Evolutionary conservation across 2,797 vertebrate species (phyloP), one percentile per base, ranked within the genome.

Genomic region (Tragopan temminckii): DNA sequence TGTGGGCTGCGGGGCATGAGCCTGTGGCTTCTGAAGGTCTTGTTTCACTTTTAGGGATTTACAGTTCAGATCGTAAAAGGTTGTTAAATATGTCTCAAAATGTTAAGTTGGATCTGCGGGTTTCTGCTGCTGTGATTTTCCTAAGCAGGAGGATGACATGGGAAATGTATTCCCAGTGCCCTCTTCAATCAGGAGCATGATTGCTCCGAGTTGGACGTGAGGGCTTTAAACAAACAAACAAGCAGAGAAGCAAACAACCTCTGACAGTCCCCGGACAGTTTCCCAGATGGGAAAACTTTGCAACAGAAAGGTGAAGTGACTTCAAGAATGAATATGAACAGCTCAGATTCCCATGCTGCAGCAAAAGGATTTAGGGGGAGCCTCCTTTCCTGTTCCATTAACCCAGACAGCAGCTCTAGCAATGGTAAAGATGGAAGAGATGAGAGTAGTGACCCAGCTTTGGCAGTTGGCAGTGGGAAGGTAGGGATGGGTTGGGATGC

Each of bases 391-490:
- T 46, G 3, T 11, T 27, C 7, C 1, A 8, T 52, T 12, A 6
- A 5, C 68, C 55, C 61, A 4, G 29, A 11, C 0, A 1, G 77
- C 43, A 43, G 3, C 75, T 89, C 55, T 13, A 25, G 53, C 38
- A 40, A 43, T 27, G 0, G 0, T 0, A 3, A 3, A 2, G 4
- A 7, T 21, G 66, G 88, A 48, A 53, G 36, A 79, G 29, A 46
- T 76, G 63, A 3, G 12, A 52, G 23, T 19, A 21, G 63, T 46
- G 83, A 13, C 50, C 5, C 1, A 23, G 24, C 35, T 55, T 12
- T 8, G 13, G 84, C 9, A 11, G 52, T 77, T 7, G 46, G 68
- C 77, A 76, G 46, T 43, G 27, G 76, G 78, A 58, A 42, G 24
- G n/a, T 40, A 38, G 35, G 58, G 77, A 33, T 5, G 58, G 21